Percentiles rank a stretch among this genome's conserved stretches.
Conservation (phyloP, 2,113 vertebrate species). For the Spilogale gracilis region DNA sequence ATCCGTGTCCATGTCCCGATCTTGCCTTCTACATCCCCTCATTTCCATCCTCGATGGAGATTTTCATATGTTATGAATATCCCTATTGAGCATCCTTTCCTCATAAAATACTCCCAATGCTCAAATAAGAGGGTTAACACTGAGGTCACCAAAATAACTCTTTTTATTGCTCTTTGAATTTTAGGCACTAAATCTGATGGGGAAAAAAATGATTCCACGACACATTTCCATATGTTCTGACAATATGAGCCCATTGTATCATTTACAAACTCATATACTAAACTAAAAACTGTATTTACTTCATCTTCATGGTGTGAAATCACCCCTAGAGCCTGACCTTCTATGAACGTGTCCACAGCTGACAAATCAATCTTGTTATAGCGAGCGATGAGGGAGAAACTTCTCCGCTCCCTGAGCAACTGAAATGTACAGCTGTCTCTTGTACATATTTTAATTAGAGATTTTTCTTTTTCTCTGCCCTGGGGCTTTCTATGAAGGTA, state of each 20-base stretch:
- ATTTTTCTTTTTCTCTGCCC: conserved; percentile 15
- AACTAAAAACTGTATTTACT: background rate
- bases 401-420: background rate
- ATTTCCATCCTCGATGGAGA: background rate
- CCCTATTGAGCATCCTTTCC: no score
- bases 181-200: background rate
- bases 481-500: background rate
- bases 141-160: background rate
- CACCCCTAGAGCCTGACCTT: background rate
- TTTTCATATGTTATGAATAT: fast-evolving
- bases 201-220: background rate
- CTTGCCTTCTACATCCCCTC: background rate
- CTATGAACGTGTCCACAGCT: background rate
- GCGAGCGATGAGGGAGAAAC: fast-evolving
- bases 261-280: background rate
- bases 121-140: background rate
- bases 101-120: background rate
- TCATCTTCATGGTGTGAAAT: background rate
- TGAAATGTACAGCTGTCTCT: background rate
- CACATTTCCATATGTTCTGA: background rate
- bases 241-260: no score
- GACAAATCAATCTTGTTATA: background rate
- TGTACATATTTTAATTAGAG: conserved; percentile 25
- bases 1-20: fast-evolving
- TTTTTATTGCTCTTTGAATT: background rate